Conservation (phyloP, 1,140 invertebrate genomes). For the Laodelphax striatellus region DNA sequence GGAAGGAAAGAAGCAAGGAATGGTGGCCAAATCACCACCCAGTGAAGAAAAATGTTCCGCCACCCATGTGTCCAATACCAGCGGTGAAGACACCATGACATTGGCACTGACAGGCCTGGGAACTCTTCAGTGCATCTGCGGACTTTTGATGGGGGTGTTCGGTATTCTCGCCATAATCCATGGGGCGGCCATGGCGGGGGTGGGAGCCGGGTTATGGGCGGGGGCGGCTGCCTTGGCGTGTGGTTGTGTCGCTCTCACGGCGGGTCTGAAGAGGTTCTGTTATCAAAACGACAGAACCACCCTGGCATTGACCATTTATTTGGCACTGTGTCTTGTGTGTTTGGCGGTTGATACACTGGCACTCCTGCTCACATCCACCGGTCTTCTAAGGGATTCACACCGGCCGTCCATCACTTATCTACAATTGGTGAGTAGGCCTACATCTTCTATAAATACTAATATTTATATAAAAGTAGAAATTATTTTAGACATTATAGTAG, state of each 20-base stretch:
- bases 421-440: not conserved
- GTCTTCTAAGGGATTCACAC: conserved; percentile 39
- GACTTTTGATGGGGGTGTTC: conserved; percentile 41
- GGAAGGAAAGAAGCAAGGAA: not conserved
- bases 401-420: conserved; percentile 8
- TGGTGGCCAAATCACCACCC: not conserved
- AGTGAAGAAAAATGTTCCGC: not conserved
- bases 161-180: conserved; percentile 43
- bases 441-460: too few relatives aligned
- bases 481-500: too few relatives aligned
- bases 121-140: conserved; percentile 39
- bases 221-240: conserved; percentile 42
- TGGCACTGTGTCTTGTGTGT: conserved; percentile 41
- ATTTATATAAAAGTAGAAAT: too few relatives aligned
- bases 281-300: conserved; percentile 27
- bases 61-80: not conserved
- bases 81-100: not conserved
- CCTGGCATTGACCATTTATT: conserved; percentile 37
- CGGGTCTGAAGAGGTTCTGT: conserved; percentile 41
- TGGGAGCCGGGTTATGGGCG: conserved; percentile 46
- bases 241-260: conserved; percentile 41
- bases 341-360: conserved; percentile 45
- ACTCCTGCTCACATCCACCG: conserved; percentile 43
- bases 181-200: conserved; percentile 40
- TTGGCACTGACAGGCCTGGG: conserved; percentile 23